Evolutionary conservation across 2,888 invertebrate genomes (phyloP), one percentile per base, ranked within the genome.

Genomic region (Mesorhabditis sp.): DNA sequence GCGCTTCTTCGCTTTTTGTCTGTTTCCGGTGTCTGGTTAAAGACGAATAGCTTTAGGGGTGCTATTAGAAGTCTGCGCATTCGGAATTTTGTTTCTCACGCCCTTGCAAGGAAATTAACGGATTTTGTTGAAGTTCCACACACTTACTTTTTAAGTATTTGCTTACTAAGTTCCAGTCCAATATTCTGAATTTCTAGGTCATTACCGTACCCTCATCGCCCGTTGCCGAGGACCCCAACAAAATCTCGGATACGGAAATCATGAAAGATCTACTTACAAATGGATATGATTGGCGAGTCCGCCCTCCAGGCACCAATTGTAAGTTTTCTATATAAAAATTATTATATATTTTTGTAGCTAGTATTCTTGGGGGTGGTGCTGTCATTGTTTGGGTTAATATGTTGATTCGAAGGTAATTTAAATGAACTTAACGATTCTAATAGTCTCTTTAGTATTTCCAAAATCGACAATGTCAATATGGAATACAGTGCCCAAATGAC

Each of bases 401-500:
- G 82, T 73, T 84, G n/a, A 78, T 83, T 58, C 67, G 83, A 65
- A 82, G 80, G 80, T 79, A 43, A 5, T 42, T 43, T 15, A 28
- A n/a, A 67, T 45, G 58, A 61, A 50, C 13, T 15, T 15, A 3
- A 42, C 61, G 15, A n/a, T 61, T n/a, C 7, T 28, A 50, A 28
- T 15, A 28, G 7, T 43, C 10, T 43, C 70, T 76, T 62, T 66
- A 83, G 83, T 72, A 85, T 84, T 44, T 85, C 84, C 4, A 84
- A 84, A 76, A 83, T 84, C 44, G 84, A 84, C 68, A 83, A 84
- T 67, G 84, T 84, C 63, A 84, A 84, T 69, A 84, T 84, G 84
- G 84, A 84, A 67, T 84, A 84, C 72, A 94, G 94, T 86, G 94
- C 95, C 82, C 95, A 95, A 89, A 89, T 95, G 87, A 95, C 95